Conservation (phyloP, 2,113 vertebrate genomes). For the Centropus bengalensis region DNA sequence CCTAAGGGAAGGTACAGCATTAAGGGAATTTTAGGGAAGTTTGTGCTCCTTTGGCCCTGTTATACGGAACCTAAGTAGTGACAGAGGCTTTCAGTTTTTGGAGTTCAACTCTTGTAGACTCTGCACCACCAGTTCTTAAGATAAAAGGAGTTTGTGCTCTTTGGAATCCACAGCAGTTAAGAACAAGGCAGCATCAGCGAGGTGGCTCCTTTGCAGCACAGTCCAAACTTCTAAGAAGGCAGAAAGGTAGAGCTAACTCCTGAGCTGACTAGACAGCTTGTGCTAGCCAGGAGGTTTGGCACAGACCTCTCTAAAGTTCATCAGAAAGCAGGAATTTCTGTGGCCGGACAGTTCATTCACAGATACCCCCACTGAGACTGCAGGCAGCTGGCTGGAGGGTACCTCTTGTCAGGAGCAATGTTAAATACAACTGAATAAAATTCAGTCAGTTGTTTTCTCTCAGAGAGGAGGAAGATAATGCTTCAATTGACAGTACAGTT, state of each 20-base stretch:
- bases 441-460: constrained; percentile 18
- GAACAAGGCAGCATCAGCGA: not conserved
- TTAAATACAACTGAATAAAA: not conserved
- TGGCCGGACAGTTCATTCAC: not conserved
- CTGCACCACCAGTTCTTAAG: not conserved
- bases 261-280: not conserved
- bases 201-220: not conserved
- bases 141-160: not conserved
- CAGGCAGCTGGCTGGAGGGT: constrained; percentile 16
- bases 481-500: constrained; percentile 4
- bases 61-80: not conserved
- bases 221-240: not conserved
- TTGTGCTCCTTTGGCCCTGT: not conserved
- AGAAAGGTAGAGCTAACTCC: not conserved
- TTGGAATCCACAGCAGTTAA: not conserved
- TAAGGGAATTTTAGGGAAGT: not conserved
- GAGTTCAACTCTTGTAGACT: not conserved
- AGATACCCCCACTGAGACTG: not conserved
- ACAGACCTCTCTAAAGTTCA: constrained; percentile 2
- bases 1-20: not conserved
- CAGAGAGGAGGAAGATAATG: not conserved
- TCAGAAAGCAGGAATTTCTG: constrained; percentile 10
- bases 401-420: constrained; percentile 30
- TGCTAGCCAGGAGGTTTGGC: constrained; percentile 11
- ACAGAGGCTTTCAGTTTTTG: not conserved